Base-by-base conservation (phyloP, 2,113 vertebrate species). In the Merops nubicus region DNA sequence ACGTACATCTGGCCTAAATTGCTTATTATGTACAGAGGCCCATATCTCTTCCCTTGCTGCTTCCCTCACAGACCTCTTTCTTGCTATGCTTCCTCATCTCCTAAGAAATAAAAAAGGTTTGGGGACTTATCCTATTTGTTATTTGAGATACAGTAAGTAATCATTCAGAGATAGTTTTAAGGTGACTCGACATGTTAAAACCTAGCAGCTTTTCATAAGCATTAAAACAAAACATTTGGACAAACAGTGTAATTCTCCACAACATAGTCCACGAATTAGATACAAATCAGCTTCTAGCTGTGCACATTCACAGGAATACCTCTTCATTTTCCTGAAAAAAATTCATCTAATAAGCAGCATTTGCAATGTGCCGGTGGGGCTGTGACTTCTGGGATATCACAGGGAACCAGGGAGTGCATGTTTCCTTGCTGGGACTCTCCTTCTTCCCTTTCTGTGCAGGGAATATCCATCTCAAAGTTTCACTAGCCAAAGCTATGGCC, bases 301-400 rank as follows among this genome's bases (percentile, higher is more conserved):
- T 54, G 13, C 19, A 15, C 10, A 5, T 59, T 77, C 38, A 47
- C 29, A 38, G 56, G 28, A 78, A 59, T 54, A 45, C 3, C 3
- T 65, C 64, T 85, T 82, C 8, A 63, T 20, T 50, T 85, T 25
- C 42, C 28, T 28, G 25, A 12, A 69, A 81, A 89, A 50, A 22
- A 9, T 12, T 42, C 1, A 50, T 62, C 9, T 57, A 67, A 63
- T 53, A 75, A 78, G 5, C 29, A 63, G 15, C 15, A 47, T 85
- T 85, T 54, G 2, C 0, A 0, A 29, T 50, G 5, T 29, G 22
- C 14, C 34, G 10, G 13, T 13, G 12, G 67, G 25, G 12, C 36
- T 18, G 33, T 20, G 31, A 38, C 18, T 1, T 0, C 40, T 70
- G 50, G 59, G 15, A 7, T 43, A 40, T 13, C 38, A 42, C 74